Conservation (phyloP, 2,888 invertebrate species). For the Ischnus inquisitorius region DNA sequence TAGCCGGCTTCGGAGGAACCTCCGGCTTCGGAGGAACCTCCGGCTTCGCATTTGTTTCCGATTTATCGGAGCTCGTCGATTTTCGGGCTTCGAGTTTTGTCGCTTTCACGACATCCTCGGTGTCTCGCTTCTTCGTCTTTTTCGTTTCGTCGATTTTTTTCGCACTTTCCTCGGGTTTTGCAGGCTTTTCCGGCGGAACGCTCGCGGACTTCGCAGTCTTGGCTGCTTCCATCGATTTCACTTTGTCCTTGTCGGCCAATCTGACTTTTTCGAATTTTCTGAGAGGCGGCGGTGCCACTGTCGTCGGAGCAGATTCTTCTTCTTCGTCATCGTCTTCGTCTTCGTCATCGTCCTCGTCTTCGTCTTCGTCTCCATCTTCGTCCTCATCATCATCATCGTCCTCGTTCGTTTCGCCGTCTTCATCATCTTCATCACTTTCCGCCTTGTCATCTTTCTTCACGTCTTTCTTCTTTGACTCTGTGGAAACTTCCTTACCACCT, state of each 20-base stretch:
- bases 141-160: conserved; percentile 66
- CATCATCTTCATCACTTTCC: conserved; percentile 16
- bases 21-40: conserved; percentile 61
- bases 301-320: conserved; percentile 67
- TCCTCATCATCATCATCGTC: conserved; percentile 62
- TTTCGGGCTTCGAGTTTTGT: conserved; percentile 47
- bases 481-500: conserved; percentile 14
- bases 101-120: conserved; percentile 21
- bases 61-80: conserved; percentile 51
- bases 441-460: conserved; percentile 28
- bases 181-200: conserved; percentile 14
- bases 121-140: conserved; percentile 14
- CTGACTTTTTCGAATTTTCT: conserved; percentile 80
- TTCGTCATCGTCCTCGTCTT: conserved; percentile 32
- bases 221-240: conserved; percentile 65
- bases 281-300: conserved; percentile 47
- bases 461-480: conserved; percentile 35
- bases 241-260: conserved; percentile 78
- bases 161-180: conserved; percentile 45
- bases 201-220: conserved; percentile 23
- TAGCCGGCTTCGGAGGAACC: conserved; percentile 44
- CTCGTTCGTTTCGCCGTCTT: conserved; percentile 44
- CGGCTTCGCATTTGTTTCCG: conserved; percentile 69
- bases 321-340: conserved; percentile 60
- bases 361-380: conserved; percentile 17